A percentile compares a stretch with the other conserved stretches of the same genome.
Conservation (phyloP, 2,797 vertebrate species). For the Coregonus ussuriensis region DNA sequence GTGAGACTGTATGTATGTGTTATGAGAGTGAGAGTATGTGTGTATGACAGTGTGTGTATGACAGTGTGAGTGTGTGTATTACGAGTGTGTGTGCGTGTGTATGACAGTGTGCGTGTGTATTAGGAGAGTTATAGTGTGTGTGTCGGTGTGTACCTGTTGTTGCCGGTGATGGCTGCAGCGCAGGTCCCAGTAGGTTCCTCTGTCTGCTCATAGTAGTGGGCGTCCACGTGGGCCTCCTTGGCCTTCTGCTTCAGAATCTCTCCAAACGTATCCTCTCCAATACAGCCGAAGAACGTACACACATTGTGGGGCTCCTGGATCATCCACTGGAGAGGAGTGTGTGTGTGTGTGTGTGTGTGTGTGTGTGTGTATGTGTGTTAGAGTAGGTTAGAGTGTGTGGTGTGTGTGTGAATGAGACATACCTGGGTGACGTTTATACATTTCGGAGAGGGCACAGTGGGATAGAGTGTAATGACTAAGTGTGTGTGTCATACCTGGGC, state of each 20-base stretch:
- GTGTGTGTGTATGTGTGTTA: conserved; percentile 3
- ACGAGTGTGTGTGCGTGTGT: not conserved
- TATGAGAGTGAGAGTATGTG: too few species aligned
- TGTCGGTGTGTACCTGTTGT: conserved; percentile 81
- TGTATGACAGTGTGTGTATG: too few species aligned
- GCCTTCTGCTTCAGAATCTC: conserved; percentile 93
- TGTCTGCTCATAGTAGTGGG: conserved; percentile 92
- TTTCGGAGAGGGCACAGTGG: not conserved
- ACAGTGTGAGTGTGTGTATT: not conserved
- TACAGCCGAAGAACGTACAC: conserved; percentile 96
- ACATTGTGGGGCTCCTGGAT: conserved; percentile 92
- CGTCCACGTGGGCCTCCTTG: conserved; percentile 89
- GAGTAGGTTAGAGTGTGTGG: not conserved
- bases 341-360: not conserved
- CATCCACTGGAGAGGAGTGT: conserved; percentile 86
- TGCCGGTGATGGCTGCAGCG: conserved; percentile 93
- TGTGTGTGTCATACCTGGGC: conserved; percentile 87
- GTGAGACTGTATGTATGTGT: too few species aligned
- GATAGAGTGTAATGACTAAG: not conserved
- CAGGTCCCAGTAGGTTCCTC: conserved; percentile 94
- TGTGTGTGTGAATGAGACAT: conserved; percentile 33
- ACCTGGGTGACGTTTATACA: conserved; percentile 51
- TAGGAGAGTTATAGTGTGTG: not conserved
- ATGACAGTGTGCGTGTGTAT: not conserved
- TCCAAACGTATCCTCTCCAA: conserved; percentile 93